Conservation (phyloP, 1,140 invertebrate genomes). For the Monomorium pharaonis region DNA sequence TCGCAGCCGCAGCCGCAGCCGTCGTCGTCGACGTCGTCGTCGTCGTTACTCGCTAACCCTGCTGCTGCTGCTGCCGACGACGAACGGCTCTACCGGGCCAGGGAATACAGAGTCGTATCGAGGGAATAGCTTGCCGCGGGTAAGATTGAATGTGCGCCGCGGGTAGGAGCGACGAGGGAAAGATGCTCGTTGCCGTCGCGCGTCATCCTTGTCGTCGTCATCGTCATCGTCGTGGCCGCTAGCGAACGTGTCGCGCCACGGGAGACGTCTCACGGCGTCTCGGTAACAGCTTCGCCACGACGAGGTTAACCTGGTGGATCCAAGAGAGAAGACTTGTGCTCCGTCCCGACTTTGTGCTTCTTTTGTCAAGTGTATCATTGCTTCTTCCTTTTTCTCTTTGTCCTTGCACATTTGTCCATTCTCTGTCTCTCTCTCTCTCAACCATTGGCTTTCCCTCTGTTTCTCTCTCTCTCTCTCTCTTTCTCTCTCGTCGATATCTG, state of each 20-base stretch:
- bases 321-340: background rate
- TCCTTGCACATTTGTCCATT: conserved; percentile 43
- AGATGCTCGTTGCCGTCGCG: background rate
- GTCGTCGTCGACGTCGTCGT: conserved; percentile 25
- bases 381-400: conserved; percentile 21
- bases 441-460: conserved; percentile 28
- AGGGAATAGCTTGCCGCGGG: conserved; percentile 43
- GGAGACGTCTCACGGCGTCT: background rate
- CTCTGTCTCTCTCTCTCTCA: conserved; percentile 44
- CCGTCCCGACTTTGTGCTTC: background rate
- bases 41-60: conserved; percentile 11
- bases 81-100: conserved; percentile 2
- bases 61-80: conserved; percentile 5
- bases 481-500: conserved; percentile 4
- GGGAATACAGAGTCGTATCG: conserved; percentile 27
- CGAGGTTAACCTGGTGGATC: background rate
- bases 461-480: conserved; percentile 49
- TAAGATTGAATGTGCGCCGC: conserved; percentile 22
- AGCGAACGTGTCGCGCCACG: background rate
- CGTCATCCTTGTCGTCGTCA: background rate
- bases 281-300: conserved; percentile 19
- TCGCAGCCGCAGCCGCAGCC: background rate
- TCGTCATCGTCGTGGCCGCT: background rate
- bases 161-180: background rate
- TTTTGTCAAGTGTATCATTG: conserved; percentile 20